A percentile compares a stretch with the other conserved stretches of the same genome.
These are phyloP conservation scores for Pollenia griseotomentosa DNA, from an alignment of 2,888 invertebrate genomes.

Conservation along the genomic window DNA sequence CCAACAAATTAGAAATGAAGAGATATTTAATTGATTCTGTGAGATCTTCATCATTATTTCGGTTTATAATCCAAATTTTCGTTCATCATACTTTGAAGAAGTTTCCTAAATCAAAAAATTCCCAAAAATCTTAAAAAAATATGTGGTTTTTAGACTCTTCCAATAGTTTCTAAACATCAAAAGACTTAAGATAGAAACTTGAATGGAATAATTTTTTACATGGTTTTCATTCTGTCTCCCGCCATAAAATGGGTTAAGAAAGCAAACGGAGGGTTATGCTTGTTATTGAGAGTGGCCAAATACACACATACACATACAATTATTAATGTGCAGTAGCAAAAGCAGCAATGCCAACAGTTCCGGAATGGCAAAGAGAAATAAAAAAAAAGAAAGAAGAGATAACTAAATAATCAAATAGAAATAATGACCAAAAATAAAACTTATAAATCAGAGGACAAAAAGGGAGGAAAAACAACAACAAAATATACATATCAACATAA, in stretches of 20 bases:
- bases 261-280: constrained; percentile 31
- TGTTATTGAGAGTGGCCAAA: constrained; percentile 48
- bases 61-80: too few relatives aligned
- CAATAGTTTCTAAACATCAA: not conserved
- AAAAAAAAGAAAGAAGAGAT: constrained; percentile 33
- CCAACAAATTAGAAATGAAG: too few relatives aligned
- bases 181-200: constrained; percentile 26
- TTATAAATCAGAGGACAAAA: constrained; percentile 35
- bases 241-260: constrained; percentile 61
- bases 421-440: constrained; percentile 47
- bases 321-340: constrained; percentile 38
- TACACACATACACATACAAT: constrained; percentile 30
- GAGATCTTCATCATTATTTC: too few relatives aligned
- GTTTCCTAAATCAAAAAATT: too few relatives aligned
- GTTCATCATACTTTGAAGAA: too few relatives aligned
- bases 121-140: too few relatives aligned
- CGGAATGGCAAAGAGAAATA: constrained; percentile 61
- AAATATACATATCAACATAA: constrained; percentile 36
- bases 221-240: not conserved
- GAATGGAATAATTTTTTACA: not conserved
- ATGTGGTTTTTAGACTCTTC: too few relatives aligned
- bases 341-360: constrained; percentile 63
- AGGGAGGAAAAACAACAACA: constrained; percentile 24
- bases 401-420: constrained; percentile 49
- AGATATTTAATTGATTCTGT: too few relatives aligned